Evolutionary conservation across 2,113 vertebrate species (phyloP).

Genomic region (Galeopterus variegatus): DNA sequence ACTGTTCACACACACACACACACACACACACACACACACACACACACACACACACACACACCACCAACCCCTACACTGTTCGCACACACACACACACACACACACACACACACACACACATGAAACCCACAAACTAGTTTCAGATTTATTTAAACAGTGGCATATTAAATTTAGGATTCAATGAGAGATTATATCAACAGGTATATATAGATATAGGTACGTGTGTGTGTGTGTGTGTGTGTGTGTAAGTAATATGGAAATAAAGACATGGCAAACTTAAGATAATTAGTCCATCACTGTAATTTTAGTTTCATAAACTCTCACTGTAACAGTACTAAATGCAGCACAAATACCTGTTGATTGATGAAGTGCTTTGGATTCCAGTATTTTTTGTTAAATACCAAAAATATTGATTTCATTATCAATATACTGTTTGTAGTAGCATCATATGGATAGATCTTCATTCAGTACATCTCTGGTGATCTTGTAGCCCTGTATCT

Average conservation of each 20-base stretch:
- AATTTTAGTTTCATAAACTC: not conserved
- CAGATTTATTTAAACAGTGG: not conserved
- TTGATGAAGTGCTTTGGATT: not conserved
- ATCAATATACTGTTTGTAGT: not conserved
- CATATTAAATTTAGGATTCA: not conserved
- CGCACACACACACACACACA: too few species aligned
- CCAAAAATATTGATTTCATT: not conserved
- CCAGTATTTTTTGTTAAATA: not conserved
- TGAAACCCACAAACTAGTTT: slow-evolving; percentile 5
- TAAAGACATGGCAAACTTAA: not conserved
- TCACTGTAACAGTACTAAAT: not conserved
- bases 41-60: too few species aligned
- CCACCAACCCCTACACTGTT: too few species aligned
- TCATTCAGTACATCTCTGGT: not conserved
- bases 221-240: not conserved
- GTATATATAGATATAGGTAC: not conserved
- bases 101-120: too few species aligned
- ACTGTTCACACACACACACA: too few species aligned
- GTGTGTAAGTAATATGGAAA: not conserved
- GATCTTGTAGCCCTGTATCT: not conserved
- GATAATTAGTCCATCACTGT: not conserved
- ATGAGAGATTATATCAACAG: not conserved
- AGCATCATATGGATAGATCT: not conserved
- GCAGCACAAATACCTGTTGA: not conserved
- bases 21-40: too few species aligned